These are phyloP conservation scores for Pipistrellus nathusii DNA, from an alignment of 2,797 vertebrate species.

Conservation along the genomic window DNA sequence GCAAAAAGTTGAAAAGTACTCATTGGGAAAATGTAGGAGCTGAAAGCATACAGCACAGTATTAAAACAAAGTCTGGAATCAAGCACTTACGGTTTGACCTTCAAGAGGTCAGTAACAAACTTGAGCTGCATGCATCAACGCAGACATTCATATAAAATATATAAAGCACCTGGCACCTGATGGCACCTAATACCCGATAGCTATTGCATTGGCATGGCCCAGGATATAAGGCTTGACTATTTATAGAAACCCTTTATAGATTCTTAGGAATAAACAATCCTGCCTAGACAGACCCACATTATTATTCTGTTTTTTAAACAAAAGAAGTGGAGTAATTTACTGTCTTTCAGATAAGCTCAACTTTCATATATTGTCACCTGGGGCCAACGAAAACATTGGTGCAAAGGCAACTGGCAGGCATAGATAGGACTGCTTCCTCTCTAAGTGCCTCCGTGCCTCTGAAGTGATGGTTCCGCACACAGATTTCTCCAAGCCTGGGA, in stretches of 20 bases:
- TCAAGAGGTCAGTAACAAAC: neutral
- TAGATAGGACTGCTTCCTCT: conserved; percentile 55
- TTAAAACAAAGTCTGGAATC: neutral
- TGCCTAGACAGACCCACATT: neutral
- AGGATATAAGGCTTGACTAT: neutral
- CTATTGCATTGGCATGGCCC: neutral
- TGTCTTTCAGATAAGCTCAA: conserved; percentile 63
- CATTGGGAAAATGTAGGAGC: neutral
- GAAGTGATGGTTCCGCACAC: neutral
- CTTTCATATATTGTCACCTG: conserved; percentile 50
- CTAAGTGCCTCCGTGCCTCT: neutral
- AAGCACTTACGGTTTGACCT: neutral
- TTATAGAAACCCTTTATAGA: conserved; percentile 11
- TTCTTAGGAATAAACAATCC: conserved; percentile 45
- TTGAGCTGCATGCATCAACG: neutral
- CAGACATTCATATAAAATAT: conserved; percentile 7
- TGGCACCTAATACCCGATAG: neutral
- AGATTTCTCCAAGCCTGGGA: neutral
- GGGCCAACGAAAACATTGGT: neutral
- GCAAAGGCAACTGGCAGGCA: conserved; percentile 42
- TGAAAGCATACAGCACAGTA: neutral
- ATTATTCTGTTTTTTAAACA: conserved; percentile 48
- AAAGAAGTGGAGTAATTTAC: conserved; percentile 58
- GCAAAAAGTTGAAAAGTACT: neutral
- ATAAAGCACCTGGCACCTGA: neutral